Percentiles rank a stretch among this genome's conserved stretches.
These are phyloP conservation scores for Altica lythri DNA, from an alignment of 2,888 invertebrate genomes.

Conservation along the genomic window DNA sequence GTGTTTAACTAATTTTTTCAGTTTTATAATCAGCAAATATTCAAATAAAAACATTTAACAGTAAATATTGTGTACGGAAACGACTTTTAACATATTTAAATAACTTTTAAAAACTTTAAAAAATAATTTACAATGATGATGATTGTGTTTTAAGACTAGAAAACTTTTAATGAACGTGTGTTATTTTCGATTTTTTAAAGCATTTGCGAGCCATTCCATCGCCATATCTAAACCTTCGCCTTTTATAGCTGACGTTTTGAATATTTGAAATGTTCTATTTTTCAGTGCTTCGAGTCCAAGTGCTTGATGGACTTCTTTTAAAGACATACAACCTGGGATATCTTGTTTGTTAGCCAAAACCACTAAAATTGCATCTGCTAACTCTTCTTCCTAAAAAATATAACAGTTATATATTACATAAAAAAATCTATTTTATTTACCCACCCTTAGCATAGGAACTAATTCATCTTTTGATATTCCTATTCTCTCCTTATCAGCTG, in stretches of 20 bases:
- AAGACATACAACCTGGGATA: constrained; percentile 95
- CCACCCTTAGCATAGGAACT: constrained; percentile 93
- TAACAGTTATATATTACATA: constrained; percentile 7
- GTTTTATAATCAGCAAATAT: neutral
- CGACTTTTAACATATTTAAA: constrained; percentile 18
- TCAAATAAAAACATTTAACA: neutral
- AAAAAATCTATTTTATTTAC: constrained; percentile 42
- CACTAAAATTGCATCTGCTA: constrained; percentile 92
- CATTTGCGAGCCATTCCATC: constrained; percentile 98
- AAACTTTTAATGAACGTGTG: constrained; percentile 44
- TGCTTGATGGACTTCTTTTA: constrained; percentile 96
- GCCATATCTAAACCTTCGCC: constrained; percentile 98
- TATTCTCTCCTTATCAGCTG: constrained; percentile 97
- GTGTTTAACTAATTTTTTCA: neutral
- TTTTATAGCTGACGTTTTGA: constrained; percentile 97
- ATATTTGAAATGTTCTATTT: constrained; percentile 98
- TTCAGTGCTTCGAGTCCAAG: constrained; percentile 93
- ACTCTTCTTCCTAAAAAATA: constrained; percentile 85
- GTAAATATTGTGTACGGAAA: constrained; percentile 19
- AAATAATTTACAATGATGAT: constrained; percentile 30
- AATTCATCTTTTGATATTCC: constrained; percentile 99
- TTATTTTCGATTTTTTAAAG: constrained; percentile 88
- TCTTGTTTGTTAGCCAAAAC: constrained; percentile 99
- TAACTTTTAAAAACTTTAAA: constrained; percentile 25
- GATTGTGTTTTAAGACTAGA: constrained; percentile 41